A percentile compares a stretch with the other conserved stretches of the same genome.
These are phyloP conservation scores for Clarias laeviceps DNA, from an alignment of 2,797 vertebrate species.

Conservation along the genomic window DNA sequence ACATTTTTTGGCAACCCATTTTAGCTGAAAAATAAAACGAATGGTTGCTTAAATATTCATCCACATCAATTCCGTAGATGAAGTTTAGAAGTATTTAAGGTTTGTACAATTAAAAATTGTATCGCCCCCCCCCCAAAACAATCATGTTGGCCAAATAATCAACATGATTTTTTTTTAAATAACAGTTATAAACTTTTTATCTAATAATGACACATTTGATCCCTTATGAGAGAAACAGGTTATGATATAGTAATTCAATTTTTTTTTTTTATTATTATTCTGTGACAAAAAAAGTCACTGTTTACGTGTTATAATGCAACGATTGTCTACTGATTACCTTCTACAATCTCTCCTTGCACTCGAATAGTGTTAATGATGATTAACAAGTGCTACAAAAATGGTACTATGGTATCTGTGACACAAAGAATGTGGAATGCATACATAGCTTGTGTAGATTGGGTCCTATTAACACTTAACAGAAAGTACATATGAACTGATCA, in stretches of 20 bases:
- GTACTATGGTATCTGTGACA: slow-evolving; percentile 4
- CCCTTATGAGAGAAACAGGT: neutral
- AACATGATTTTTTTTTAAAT: neutral
- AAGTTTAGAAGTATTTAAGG: neutral
- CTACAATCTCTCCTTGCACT: slow-evolving; percentile 5
- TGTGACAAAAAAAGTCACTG: slow-evolving; percentile 15
- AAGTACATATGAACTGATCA: slow-evolving; percentile 41
- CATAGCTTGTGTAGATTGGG: slow-evolving; percentile 4
- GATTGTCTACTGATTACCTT: slow-evolving; percentile 43
- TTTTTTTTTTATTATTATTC: neutral
- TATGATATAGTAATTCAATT: neutral
- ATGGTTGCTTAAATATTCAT: neutral
- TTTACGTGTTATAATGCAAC: slow-evolving; percentile 1
- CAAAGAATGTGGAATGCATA: slow-evolving; percentile 31
- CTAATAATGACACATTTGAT: slow-evolving; percentile 1
- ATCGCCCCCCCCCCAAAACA: neutral
- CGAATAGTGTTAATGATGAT: slow-evolving; percentile 35
- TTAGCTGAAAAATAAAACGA: neutral
- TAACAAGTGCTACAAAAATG: slow-evolving; percentile 45
- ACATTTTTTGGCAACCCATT: neutral
- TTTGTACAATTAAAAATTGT: neutral
- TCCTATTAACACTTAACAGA: neutral
- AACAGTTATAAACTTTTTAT: slow-evolving; percentile 9
- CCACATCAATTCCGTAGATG: neutral
- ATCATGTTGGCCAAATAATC: neutral